Conservation (phyloP, 2,797 vertebrate species). For the Xyrichtys novacula region DNA sequence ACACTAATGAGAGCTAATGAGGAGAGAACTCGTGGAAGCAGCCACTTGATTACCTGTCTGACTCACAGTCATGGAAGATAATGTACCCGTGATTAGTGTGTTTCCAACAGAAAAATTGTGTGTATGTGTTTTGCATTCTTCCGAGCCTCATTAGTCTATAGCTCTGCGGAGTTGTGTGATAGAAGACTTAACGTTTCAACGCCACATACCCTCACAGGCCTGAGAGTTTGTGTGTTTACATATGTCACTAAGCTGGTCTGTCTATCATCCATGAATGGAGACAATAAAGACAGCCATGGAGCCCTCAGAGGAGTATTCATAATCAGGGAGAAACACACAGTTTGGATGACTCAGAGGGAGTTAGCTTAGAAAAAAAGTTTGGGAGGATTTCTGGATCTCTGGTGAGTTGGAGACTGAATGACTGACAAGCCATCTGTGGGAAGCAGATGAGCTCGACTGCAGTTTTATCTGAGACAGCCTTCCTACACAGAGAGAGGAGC, state of each 20-base stretch:
- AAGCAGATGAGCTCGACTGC: slow-evolving; percentile 68
- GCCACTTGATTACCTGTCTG: slow-evolving; percentile 73
- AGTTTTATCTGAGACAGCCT: slow-evolving; percentile 49
- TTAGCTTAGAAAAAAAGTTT: slow-evolving; percentile 57
- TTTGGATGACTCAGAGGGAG: slow-evolving; percentile 55
- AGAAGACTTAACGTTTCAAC: slow-evolving; percentile 3
- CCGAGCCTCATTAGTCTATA: neutral
- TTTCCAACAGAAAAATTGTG: slow-evolving; percentile 61
- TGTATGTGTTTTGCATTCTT: slow-evolving; percentile 23
- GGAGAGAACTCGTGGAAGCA: slow-evolving; percentile 62
- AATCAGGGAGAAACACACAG: slow-evolving; percentile 55
- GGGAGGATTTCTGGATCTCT: slow-evolving; percentile 61
- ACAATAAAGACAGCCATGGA: slow-evolving; percentile 44
- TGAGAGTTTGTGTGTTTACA: slow-evolving; percentile 13
- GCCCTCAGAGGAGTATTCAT: slow-evolving; percentile 48
- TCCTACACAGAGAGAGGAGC: slow-evolving; percentile 51
- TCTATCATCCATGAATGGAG: slow-evolving; percentile 59
- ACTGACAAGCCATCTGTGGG: slow-evolving; percentile 76
- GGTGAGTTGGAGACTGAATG: slow-evolving; percentile 50
- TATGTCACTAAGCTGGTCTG: slow-evolving; percentile 41
- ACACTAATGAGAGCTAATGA: slow-evolving; percentile 70
- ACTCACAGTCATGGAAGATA: slow-evolving; percentile 61
- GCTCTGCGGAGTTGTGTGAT: neutral
- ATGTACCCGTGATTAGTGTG: slow-evolving; percentile 55
- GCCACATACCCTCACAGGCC: slow-evolving; percentile 8